Evolutionary conservation across 1,140 invertebrate species (phyloP).

Genomic region (Aphelinus atriplicis): DNA sequence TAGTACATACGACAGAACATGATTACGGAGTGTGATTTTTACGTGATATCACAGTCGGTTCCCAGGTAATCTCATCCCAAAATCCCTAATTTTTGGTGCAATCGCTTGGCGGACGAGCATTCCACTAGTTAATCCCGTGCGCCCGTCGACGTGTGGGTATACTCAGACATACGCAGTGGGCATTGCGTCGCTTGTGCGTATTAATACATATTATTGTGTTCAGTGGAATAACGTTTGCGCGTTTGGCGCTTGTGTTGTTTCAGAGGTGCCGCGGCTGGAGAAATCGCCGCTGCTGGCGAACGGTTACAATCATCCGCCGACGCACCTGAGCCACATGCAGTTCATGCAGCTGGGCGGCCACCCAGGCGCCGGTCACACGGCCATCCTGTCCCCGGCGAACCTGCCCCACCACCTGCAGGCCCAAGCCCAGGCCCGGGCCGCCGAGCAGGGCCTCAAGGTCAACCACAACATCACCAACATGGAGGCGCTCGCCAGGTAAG

Average conservation of each 20-base stretch:
- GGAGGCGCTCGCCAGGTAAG: slow-evolving; percentile 85
- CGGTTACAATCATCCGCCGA: slow-evolving; percentile 93
- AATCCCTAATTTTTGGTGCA: no score
- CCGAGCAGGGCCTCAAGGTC: slow-evolving; percentile 71
- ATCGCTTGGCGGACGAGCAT: no score
- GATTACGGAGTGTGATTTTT: no score
- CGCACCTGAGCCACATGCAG: slow-evolving; percentile 88
- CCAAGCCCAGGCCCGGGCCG: slow-evolving; percentile 61
- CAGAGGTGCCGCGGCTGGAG: slow-evolving; percentile 86
- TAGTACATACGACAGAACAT: no score
- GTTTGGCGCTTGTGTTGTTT: slow-evolving; percentile 52
- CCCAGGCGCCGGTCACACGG: slow-evolving; percentile 73
- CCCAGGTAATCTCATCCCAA: no score
- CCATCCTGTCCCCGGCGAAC: slow-evolving; percentile 88
- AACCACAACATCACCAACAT: slow-evolving; percentile 80
- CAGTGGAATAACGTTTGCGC: no score
- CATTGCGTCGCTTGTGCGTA: no score
- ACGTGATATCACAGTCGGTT: no score
- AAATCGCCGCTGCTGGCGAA: slow-evolving; percentile 92
- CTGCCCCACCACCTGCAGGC: slow-evolving; percentile 78
- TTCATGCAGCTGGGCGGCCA: slow-evolving; percentile 85
- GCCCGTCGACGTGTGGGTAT: no score
- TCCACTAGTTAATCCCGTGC: no score
- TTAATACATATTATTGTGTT: no score
- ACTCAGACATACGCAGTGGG: no score